Evolutionary conservation across 2,113 vertebrate genomes (phyloP).

Genomic region (Antechinus stuartii): DNA sequence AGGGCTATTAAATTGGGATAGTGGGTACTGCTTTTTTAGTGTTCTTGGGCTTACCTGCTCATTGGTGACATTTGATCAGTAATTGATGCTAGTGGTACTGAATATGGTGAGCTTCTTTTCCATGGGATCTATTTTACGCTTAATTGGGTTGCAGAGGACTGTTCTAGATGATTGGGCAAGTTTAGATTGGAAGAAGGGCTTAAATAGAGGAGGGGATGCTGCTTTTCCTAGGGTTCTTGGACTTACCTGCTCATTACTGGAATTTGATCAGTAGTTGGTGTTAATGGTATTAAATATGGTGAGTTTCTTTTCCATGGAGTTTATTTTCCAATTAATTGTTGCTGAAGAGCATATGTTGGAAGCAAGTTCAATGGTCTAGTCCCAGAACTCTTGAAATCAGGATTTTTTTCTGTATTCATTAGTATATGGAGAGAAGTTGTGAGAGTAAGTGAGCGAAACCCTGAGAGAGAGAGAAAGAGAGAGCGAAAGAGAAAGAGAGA

Average conservation of each 20-base stretch:
- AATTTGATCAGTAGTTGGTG: neutral
- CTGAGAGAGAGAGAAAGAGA: neutral
- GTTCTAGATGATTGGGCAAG: neutral
- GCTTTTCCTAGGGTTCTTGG: neutral
- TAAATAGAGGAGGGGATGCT: neutral
- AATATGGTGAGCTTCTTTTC: too few relatives aligned
- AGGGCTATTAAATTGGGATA: too few relatives aligned
- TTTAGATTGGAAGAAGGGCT: neutral
- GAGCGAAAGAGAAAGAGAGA: too few relatives aligned
- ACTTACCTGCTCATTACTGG: neutral
- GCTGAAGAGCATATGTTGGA: neutral
- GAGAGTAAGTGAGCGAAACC: neutral
- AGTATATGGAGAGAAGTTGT: neutral
- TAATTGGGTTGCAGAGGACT: too few relatives aligned
- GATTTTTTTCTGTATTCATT: neutral
- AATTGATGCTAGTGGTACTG: too few relatives aligned
- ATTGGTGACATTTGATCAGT: too few relatives aligned
- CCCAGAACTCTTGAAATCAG: neutral
- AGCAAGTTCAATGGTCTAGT: neutral
- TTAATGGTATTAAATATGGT: neutral
- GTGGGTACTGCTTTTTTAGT: too few relatives aligned
- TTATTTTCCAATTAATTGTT: neutral
- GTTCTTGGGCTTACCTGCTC: too few relatives aligned
- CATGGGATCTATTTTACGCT: too few relatives aligned
- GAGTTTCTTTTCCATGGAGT: neutral